These are phyloP conservation scores for Lepus europaeus DNA, from an alignment of 2,113 vertebrate species.

Conservation along the genomic window DNA sequence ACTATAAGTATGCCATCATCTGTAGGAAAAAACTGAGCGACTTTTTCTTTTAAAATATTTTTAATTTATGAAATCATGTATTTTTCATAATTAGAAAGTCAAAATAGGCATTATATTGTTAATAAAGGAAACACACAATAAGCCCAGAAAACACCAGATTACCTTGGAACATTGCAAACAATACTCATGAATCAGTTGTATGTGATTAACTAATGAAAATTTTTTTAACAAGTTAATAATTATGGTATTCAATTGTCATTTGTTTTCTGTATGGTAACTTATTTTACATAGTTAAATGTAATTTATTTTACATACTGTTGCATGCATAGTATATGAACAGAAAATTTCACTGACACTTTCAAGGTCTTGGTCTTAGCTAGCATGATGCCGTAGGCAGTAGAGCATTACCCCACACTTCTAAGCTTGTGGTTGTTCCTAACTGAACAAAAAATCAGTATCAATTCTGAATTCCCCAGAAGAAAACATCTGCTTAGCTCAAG, in stretches of 20 bases:
- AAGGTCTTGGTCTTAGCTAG: not conserved
- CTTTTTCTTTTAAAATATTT: constrained; percentile 43
- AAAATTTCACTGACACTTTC: not conserved
- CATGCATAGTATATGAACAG: not conserved
- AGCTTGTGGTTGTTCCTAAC: not conserved
- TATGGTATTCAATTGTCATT: not conserved
- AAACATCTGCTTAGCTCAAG: not conserved
- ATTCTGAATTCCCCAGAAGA: not conserved
- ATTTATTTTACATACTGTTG: constrained; percentile 14
- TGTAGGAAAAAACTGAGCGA: constrained; percentile 10
- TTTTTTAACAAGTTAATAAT: constrained; percentile 10
- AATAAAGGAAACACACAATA: not conserved
- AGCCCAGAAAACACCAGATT: not conserved
- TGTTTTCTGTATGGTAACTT: constrained; percentile 16
- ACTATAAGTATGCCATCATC: constrained; percentile 27
- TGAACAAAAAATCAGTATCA: constrained; percentile 1
- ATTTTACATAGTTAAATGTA: not conserved
- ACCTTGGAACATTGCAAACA: not conserved
- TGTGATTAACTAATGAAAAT: constrained; percentile 13
- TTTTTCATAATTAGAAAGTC: not conserved
- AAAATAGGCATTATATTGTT: constrained; percentile 6
- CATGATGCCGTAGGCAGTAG: fast-evolving
- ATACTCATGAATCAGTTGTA: not conserved
- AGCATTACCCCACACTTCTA: not conserved
- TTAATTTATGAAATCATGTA: not conserved